Evolutionary conservation across 2,888 invertebrate species (phyloP), one percentile per base, ranked within the genome.

Genomic region (Teleiodes luculella): DNA sequence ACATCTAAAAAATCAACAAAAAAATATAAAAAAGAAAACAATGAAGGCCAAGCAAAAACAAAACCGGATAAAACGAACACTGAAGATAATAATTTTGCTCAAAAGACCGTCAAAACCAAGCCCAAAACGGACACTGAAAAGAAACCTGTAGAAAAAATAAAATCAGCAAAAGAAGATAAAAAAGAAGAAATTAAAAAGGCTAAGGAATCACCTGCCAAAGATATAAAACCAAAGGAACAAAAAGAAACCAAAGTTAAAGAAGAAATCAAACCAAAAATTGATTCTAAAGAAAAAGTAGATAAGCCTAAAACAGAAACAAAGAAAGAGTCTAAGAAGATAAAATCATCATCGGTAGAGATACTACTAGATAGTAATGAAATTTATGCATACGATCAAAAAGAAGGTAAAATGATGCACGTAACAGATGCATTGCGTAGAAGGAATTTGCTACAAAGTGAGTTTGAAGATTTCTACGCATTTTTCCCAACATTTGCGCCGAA

Each of bases 401-500:
- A 76, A 53, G 76, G 70, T 63, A 63, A 80, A 70, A 67, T 78
- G 57, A 82, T 82, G 64, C 80, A 80, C 54, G 70, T 81, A 65
- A 83, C 77, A 47, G 85, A 86, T 36, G 83, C 84, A 60, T 73
- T 87, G 55, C 70, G 80, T 18, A 74, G 86, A 63, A 80, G 83
- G 52, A 87, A 86, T 67, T 79, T 90, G 60, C 76, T 86, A 18
- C 82, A 89, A 72, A 89, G 90, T 73, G 89, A 90, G 79, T 92
- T 93, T 70, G 91, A 92, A 70, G 91, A 92, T 66, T 85, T 93
- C 62, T 91, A 93, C 72, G 91, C 92, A 65, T 91, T 91, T 70
- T 85, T 93, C 61, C 93, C 94, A 56, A 92, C 92, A 48, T 94
- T 94, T 78, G 91, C 93, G 60, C 92, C 93, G 57, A 93, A 93